A percentile compares a stretch with the other conserved stretches of the same genome.
phyloP scores from a whole-genome alignment of 2,888 invertebrate species.

The Choreutis nemorana region DNA sequence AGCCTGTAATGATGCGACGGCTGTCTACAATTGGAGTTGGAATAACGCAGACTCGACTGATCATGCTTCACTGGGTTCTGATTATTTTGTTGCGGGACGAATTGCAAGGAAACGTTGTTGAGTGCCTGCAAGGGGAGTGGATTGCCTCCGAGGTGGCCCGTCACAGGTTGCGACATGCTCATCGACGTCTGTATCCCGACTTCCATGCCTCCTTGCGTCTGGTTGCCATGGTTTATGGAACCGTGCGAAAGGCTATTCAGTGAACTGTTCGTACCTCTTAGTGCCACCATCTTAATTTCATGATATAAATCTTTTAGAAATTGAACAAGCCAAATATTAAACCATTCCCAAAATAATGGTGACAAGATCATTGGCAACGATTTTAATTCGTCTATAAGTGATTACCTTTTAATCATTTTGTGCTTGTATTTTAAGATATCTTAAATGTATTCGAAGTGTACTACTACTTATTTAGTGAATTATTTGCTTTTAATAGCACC shows the following conservation, averaged over 20 bases:
- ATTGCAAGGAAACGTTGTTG: constrained; percentile 37
- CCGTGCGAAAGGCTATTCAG: constrained; percentile 36
- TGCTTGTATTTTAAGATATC: constrained; percentile 5
- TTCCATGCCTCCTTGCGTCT: constrained; percentile 30
- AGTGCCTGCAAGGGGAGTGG: constrained; percentile 37
- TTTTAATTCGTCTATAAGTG: constrained; percentile 3
- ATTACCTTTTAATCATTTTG: constrained; percentile 11
- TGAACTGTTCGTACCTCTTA: constrained; percentile 46
- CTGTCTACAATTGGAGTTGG: constrained; percentile 38
- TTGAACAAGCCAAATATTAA: constrained; percentile 53
- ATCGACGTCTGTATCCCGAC: constrained; percentile 41
- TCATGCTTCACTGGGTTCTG: constrained; percentile 35
- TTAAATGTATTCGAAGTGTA: too few species aligned
- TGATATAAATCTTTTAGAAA: constrained; percentile 55
- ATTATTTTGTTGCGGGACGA: constrained; percentile 29
- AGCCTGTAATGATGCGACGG: constrained; percentile 45
- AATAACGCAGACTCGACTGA: constrained; percentile 30
- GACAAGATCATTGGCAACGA: constrained; percentile 42
- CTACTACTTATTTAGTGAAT: neutral
- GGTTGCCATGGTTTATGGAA: constrained; percentile 38
- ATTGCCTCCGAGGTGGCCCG: constrained; percentile 30
- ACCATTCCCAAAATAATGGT: constrained; percentile 58
- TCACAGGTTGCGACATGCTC: constrained; percentile 35
- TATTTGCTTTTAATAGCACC: too few species aligned
- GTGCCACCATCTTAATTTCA: constrained; percentile 59